Percentiles rank a stretch among this genome's conserved stretches.
phyloP scores from a whole-genome alignment of 2,113 vertebrate genomes.

The Orientallactaga bullata region DNA sequence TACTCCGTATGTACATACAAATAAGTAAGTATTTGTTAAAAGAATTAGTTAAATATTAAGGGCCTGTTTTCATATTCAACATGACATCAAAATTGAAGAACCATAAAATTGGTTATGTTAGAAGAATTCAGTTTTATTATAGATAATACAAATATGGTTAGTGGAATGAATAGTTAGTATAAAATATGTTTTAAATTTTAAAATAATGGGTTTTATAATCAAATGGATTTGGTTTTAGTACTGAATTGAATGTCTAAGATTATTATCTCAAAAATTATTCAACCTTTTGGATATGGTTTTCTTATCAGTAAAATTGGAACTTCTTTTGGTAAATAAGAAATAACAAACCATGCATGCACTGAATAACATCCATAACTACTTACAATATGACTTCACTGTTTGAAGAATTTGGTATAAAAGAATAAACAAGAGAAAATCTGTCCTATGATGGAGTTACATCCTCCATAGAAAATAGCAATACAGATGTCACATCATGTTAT shows the following conservation, averaged over 20 bases:
- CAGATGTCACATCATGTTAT: neutral
- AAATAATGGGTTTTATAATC: neutral
- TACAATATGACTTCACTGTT: neutral
- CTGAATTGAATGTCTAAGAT: neutral
- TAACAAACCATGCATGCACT: neutral
- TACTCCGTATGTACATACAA: too few relatives aligned
- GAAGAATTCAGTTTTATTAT: neutral
- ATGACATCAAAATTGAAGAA: neutral
- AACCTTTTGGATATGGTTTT: neutral
- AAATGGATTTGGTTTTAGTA: neutral
- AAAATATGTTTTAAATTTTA: neutral
- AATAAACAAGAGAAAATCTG: neutral
- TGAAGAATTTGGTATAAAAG: neutral
- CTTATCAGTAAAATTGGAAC: neutral
- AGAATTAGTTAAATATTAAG: constrained; percentile 22
- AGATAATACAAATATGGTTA: neutral
- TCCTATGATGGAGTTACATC: neutral
- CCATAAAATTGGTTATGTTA: neutral
- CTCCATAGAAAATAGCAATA: neutral
- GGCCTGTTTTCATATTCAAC: neutral
- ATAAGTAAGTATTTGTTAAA: too few relatives aligned
- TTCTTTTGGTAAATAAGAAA: neutral
- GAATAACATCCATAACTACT: neutral
- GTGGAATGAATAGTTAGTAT: neutral
- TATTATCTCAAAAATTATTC: neutral